Base-by-base conservation (phyloP, 2,113 vertebrate species). In the Aythya baeri region DNA sequence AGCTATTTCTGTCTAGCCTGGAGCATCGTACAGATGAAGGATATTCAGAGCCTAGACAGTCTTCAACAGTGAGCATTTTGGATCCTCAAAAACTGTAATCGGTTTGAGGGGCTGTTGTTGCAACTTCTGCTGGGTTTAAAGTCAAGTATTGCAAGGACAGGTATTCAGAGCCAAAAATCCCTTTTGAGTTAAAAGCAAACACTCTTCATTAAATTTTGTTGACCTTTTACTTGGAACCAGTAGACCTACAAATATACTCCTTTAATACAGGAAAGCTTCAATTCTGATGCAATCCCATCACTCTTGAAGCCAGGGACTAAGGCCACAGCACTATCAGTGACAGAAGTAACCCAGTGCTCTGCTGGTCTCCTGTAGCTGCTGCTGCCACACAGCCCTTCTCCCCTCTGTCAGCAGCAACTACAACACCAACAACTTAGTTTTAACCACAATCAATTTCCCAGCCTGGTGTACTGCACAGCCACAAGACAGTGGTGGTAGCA, bases 1-100 rank as follows among this genome's bases (percentile, higher is more conserved):
- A 94, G 93, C 89, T 96, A 96, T 95, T 95, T 93, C 91, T 93
- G 91, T 95, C 85, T 95, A 91, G 87, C 94, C 94, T 73, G 50
- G 13, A 96, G 93, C 93, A 94, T 58, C 63, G 92, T 83, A 76
- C 78, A 93, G 87, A 94, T 32, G 75, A 96, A 80, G 68, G 78
- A 55, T 94, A 91, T 91, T 94, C 82, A 95, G 84, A 89, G 75
- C 55, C 71, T 83, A 93, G 81, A 65, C 81, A 81, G 72, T 86
- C 65, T 90, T 92, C 59, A 72, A 74, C 31, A 86, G 43, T 2
- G 62, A 80, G 43, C 15, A 54, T 79, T 93, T 6, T 76, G 62
- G 54, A 89, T 82, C 52, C 62, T 65, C 49, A 79, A 52, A 92
- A 92, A 49, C 70, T 91, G 78, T 66, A 59, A 93, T 67, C 50